Base-by-base conservation (phyloP, 2,797 vertebrate species). In the Notolepis coatsorum region DNA sequence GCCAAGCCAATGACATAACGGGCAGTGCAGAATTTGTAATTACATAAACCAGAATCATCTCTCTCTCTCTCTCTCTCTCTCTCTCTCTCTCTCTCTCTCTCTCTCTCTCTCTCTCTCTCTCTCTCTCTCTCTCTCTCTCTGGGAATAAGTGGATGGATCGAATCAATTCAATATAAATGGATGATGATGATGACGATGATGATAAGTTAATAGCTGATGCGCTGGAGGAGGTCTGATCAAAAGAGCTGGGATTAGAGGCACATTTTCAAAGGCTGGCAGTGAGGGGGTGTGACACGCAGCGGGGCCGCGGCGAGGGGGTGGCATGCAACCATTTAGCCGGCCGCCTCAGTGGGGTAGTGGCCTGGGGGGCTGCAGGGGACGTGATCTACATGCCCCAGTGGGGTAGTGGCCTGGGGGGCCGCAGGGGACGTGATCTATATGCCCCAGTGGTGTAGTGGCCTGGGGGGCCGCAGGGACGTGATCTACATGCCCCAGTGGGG, bases 11-110 rank as follows among this genome's bases (percentile, higher is more conserved):
- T 80, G 81, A 69, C 21, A 61, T 80, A 80, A 88, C 41, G 66
- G 74, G 86, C 60, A 56, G 49, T 20, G 38, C 58, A 20, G 8
- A 42, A 50, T 83, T 89, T 85, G 79, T 37, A 77, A 75, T 85
- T 84, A 85, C 80, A 77, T 64, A 66, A 72, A 72, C 58, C 58
- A 65, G 70, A 78, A 62, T 55, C 68, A 79, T 68, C 81, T 82
- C 77, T 65, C 70, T 79, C 83, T 28, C n/a, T n/a, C n/a, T n/a
- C n/a, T n/a, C n/a, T n/a, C n/a, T n/a, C n/a, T n/a, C n/a, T n/a
- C n/a, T n/a, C n/a, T n/a, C n/a, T n/a, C n/a, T n/a, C n/a, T n/a
- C n/a, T n/a, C n/a, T n/a, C n/a, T n/a, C n/a, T n/a, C n/a, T n/a
- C n/a, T n/a, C n/a, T n/a, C n/a, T n/a, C n/a, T n/a, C n/a, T n/a